A percentile compares a stretch with the other conserved stretches of the same genome.
phyloP scores from a whole-genome alignment of 2,888 invertebrate species.

The Heliconius erato region DNA sequence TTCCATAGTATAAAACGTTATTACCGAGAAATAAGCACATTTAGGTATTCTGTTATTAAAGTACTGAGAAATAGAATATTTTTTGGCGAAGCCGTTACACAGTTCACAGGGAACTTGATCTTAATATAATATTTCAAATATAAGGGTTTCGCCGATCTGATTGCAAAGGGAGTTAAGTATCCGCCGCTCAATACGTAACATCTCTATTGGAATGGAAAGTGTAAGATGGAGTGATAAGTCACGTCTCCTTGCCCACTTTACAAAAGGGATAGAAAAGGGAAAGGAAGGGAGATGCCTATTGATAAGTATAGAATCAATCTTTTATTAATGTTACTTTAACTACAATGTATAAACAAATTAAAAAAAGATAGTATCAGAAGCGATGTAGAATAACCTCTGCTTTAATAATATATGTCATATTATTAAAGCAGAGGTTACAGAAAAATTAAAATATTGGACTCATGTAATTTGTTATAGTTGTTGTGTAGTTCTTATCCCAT shows the following conservation, averaged over 20 bases:
- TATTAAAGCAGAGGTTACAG: too few relatives aligned
- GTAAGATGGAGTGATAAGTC: conserved; percentile 10
- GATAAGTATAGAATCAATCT: not conserved
- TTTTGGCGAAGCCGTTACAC: not conserved
- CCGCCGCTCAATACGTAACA: not conserved
- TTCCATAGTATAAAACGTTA: not conserved
- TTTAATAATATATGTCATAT: too few relatives aligned
- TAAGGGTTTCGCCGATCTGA: not conserved
- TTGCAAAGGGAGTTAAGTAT: not conserved
- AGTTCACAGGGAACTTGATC: not conserved
- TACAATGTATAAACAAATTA: not conserved
- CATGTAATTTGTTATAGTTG: too few relatives aligned
- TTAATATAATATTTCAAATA: not conserved
- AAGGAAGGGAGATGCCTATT: not conserved
- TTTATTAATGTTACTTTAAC: not conserved
- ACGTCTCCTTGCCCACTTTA: not conserved
- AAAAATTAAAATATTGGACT: too few relatives aligned
- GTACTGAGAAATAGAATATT: not conserved
- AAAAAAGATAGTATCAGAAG: not conserved
- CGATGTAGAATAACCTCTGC: not conserved
- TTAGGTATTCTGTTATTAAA: not conserved
- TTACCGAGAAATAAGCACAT: not conserved
- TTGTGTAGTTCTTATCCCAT: too few relatives aligned
- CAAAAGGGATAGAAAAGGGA: not conserved
- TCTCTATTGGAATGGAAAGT: conserved; percentile 24